These are phyloP conservation scores for Morone saxatilis DNA, from an alignment of 2,113 vertebrate genomes.

Conservation along the genomic window DNA sequence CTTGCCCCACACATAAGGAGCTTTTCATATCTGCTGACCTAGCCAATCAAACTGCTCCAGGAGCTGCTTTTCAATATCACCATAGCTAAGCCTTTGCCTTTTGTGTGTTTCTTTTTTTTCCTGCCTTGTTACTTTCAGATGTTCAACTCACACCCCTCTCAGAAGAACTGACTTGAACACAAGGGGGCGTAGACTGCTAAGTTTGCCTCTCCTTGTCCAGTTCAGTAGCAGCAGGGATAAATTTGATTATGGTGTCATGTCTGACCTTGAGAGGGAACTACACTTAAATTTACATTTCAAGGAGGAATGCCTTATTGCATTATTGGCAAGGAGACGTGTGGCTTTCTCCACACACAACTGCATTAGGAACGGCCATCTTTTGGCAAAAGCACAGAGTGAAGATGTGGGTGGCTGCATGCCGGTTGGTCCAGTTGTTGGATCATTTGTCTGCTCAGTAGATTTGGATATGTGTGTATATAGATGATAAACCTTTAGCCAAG, in stretches of 20 bases:
- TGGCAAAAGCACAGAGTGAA: slow-evolving; percentile 17
- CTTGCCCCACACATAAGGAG: slow-evolving; percentile 67
- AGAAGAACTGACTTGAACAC: slow-evolving; percentile 72
- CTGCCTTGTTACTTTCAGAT: slow-evolving; percentile 37
- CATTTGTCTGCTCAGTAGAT: background rate
- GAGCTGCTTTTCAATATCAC: slow-evolving; percentile 60
- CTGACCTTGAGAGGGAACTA: slow-evolving; percentile 76
- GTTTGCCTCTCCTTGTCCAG: slow-evolving; percentile 69
- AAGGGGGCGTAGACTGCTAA: slow-evolving; percentile 84
- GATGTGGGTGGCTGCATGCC: slow-evolving; percentile 23
- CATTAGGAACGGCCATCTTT: slow-evolving; percentile 31
- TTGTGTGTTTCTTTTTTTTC: slow-evolving; percentile 42
- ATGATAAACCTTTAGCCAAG: background rate
- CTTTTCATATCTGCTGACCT: slow-evolving; percentile 80
- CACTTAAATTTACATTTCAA: slow-evolving; percentile 72
- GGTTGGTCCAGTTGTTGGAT: slow-evolving; percentile 11
- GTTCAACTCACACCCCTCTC: slow-evolving; percentile 26
- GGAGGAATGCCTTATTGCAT: slow-evolving; percentile 69
- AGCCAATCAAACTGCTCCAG: slow-evolving; percentile 73
- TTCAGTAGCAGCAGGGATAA: slow-evolving; percentile 46
- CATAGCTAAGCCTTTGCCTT: slow-evolving; percentile 48
- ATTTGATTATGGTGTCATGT: slow-evolving; percentile 70
- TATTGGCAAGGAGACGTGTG: slow-evolving; percentile 60
- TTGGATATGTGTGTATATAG: background rate
- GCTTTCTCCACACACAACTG: slow-evolving; percentile 39